A percentile compares a stretch with the other conserved stretches of the same genome.
Evolutionary conservation across 2,797 vertebrate genomes (phyloP).

Genomic region (Catostomus latipinnis): DNA sequence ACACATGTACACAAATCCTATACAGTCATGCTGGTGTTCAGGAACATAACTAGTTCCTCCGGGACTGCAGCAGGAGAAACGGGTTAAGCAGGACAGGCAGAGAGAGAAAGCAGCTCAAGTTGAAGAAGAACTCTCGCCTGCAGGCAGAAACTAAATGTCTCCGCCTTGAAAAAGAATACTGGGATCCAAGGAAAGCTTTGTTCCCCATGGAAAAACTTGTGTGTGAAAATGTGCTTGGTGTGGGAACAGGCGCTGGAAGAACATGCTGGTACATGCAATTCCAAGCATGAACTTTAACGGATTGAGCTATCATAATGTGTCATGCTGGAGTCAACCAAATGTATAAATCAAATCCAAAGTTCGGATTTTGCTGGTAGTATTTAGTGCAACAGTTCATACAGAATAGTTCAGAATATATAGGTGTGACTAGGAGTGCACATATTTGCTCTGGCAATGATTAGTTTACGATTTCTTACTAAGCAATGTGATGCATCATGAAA

Average conservation of each 20-base stretch:
- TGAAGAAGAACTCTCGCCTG: slow-evolving; percentile 46
- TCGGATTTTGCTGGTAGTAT: background rate
- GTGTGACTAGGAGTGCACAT: background rate
- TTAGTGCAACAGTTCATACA: background rate
- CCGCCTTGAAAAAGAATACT: slow-evolving; percentile 30
- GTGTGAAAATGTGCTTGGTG: slow-evolving; percentile 24
- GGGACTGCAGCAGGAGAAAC: slow-evolving; percentile 54
- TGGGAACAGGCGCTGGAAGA: slow-evolving; percentile 27
- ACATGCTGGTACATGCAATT: slow-evolving; percentile 27
- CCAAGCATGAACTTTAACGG: background rate
- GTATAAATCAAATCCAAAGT: background rate
- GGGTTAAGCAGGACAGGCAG: slow-evolving; percentile 46
- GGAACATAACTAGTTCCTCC: slow-evolving; percentile 55
- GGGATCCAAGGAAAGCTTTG: slow-evolving; percentile 43
- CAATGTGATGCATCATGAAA: background rate
- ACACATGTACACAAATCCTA: slow-evolving; percentile 28
- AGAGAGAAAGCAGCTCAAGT: slow-evolving; percentile 44
- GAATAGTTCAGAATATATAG: background rate
- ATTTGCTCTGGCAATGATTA: background rate
- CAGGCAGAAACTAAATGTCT: slow-evolving; percentile 56
- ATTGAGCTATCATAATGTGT: background rate
- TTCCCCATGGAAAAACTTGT: slow-evolving; percentile 23
- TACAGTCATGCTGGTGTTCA: slow-evolving; percentile 32
- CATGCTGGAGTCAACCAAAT: background rate
- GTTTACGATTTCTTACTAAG: background rate